Base-by-base conservation (phyloP, 2,888 invertebrate species). In the Sesia apiformis region DNA sequence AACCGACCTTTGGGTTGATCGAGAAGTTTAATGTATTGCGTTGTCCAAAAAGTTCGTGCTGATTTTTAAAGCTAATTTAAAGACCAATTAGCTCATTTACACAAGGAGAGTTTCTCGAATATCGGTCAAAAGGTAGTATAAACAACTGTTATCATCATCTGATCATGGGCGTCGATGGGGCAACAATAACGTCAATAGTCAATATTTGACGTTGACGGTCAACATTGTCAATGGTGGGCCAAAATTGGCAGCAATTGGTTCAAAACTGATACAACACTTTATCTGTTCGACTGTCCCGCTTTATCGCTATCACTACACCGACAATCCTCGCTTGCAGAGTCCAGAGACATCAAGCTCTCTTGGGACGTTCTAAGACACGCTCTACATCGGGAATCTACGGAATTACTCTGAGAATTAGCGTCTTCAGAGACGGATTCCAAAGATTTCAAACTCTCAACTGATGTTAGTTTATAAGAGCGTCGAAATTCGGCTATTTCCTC, bases 401-500 rank as follows among this genome's bases (percentile, higher is more conserved):
- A 90, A 1, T 87, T 82, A 46, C 86, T 86, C 49, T 86, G 86
- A 0, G 86, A 86, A 43, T 80, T 81, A 0, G 85, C 85, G 51
- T 89, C 88, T 57, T 90, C 90, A 0, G 89, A 90, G 0, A 90
- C 90, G 0, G 89, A 90, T 41, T 90, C 90, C 3, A 90, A 56
- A 0, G 89, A 89, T 23, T 67, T 71, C 4, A 90, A 58, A 62
- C 89, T 89, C 53, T 90, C 90, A 0, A 88, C 82, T 0, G 89
- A 90, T 0, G 90, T 88, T 0, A 87, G 57, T 60, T 87, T 86
- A 52, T 88, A 86, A 0, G 88, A 86, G 0, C 84, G 66, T 42
- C 88, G 66, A 40, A 89, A 85, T 23, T 90, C 89, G 0, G 84
- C 83, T 3, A 89, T 85, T 7, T 90, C 90, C 3, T 90, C 90